Conservation (phyloP, 1,140 invertebrate genomes). For the Listronotus oregonensis region DNA sequence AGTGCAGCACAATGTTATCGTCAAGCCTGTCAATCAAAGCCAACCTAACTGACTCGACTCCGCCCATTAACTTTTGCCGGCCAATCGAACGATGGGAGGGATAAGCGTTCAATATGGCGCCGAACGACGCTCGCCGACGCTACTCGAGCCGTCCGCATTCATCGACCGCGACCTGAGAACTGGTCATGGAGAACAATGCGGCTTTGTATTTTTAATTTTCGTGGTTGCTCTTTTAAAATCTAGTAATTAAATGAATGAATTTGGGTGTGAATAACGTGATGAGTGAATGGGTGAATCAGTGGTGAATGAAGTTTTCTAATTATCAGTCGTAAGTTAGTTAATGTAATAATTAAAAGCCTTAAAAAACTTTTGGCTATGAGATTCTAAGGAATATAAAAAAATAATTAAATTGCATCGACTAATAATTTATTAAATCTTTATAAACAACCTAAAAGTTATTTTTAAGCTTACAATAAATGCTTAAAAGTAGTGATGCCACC, state of each 20-base stretch:
- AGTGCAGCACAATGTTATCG: slow-evolving; percentile 43
- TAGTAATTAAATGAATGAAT: slow-evolving; percentile 8
- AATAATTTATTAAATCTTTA: too few relatives aligned
- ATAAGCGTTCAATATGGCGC: slow-evolving; percentile 50
- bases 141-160: slow-evolving; percentile 26
- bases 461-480: too few relatives aligned
- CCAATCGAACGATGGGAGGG: slow-evolving; percentile 44
- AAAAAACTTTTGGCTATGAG: too few relatives aligned
- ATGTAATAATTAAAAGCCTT: too few relatives aligned
- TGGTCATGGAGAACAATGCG: slow-evolving; percentile 28
- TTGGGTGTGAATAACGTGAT: not conserved
- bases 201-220: slow-evolving; percentile 11
- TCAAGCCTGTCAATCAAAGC: slow-evolving; percentile 50
- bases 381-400: too few relatives aligned
- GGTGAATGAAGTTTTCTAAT: too few relatives aligned
- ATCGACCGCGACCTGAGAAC: slow-evolving; percentile 31
- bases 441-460: too few relatives aligned
- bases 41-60: slow-evolving; percentile 35
- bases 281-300: slow-evolving; percentile 10
- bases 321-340: too few relatives aligned
- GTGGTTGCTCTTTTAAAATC: slow-evolving; percentile 6
- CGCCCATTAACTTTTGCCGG: slow-evolving; percentile 44
- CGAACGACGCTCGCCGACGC: slow-evolving; percentile 40
- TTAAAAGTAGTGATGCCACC: too few relatives aligned
- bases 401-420: too few relatives aligned